These are phyloP conservation scores for Struthidea cinerea DNA, from an alignment of 2,113 vertebrate genomes.

Conservation along the genomic window DNA sequence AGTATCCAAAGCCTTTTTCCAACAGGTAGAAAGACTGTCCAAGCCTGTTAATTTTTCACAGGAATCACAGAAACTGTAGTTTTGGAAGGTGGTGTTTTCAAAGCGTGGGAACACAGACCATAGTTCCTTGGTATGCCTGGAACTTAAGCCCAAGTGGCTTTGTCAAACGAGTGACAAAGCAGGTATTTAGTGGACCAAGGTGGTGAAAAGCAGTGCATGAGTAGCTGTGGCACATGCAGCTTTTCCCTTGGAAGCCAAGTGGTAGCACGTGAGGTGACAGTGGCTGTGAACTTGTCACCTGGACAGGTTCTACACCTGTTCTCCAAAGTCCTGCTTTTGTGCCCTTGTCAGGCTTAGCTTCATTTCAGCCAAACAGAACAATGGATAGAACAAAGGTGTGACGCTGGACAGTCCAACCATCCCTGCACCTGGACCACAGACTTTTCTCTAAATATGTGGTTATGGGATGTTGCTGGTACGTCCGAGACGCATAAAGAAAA, in stretches of 20 bases:
- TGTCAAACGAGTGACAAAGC: neutral
- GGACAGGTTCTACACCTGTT: neutral
- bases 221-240: neutral
- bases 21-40: neutral
- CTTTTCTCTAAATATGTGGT: neutral
- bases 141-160: neutral
- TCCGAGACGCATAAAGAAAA: too few relatives aligned
- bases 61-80: rapidly evolving
- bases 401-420: neutral
- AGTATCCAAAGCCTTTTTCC: neutral
- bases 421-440: neutral
- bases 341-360: neutral
- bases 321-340: neutral
- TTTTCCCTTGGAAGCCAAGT: neutral
- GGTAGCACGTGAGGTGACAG: neutral
- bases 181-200: neutral
- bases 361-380: neutral
- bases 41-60: neutral
- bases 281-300: neutral
- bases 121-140: rapidly evolving
- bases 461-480: too few relatives aligned
- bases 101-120: neutral
- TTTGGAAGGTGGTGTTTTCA: neutral
- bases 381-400: neutral
- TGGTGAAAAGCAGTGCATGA: neutral